Percentiles rank a stretch among this genome's conserved stretches.
phyloP scores from a whole-genome alignment of 2,113 vertebrate species.

The Tiliqua scincoides region DNA sequence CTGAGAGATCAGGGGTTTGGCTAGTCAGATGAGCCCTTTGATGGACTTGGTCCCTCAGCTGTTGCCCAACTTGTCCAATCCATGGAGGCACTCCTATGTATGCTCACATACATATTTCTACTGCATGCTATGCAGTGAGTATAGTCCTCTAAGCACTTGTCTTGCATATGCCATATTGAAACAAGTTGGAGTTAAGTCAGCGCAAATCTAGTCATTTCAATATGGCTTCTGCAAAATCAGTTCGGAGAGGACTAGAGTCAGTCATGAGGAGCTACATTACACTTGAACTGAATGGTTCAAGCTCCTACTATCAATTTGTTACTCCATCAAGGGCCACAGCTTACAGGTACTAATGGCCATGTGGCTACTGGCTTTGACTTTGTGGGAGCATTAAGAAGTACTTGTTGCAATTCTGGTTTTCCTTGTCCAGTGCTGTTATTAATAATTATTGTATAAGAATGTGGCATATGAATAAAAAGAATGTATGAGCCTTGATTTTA shows the following conservation, averaged over 20 bases:
- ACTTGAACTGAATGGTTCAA: constrained; percentile 19
- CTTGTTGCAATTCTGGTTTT: background rate
- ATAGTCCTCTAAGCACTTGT: background rate
- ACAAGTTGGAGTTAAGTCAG: background rate
- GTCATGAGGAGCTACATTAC: constrained; percentile 14
- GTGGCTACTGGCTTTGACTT: background rate
- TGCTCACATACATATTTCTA: constrained; percentile 33
- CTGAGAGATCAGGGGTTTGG: too few relatives aligned
- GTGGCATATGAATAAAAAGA: background rate
- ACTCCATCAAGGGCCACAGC: background rate
- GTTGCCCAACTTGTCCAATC: too few relatives aligned
- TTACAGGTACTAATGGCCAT: background rate
- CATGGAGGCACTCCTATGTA: background rate
- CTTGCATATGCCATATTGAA: background rate
- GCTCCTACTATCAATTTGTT: background rate
- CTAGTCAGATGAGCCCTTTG: too few relatives aligned
- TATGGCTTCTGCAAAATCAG: background rate
- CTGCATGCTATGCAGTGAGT: background rate
- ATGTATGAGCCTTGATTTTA: background rate
- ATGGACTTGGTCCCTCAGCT: too few relatives aligned
- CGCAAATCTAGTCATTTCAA: background rate
- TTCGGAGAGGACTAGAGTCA: background rate
- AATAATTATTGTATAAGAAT: background rate
- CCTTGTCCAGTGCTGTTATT: background rate
- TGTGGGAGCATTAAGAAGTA: background rate